phyloP scores from a whole-genome alignment of 2,113 vertebrate genomes.

The Chinchilla lanigera region DNA sequence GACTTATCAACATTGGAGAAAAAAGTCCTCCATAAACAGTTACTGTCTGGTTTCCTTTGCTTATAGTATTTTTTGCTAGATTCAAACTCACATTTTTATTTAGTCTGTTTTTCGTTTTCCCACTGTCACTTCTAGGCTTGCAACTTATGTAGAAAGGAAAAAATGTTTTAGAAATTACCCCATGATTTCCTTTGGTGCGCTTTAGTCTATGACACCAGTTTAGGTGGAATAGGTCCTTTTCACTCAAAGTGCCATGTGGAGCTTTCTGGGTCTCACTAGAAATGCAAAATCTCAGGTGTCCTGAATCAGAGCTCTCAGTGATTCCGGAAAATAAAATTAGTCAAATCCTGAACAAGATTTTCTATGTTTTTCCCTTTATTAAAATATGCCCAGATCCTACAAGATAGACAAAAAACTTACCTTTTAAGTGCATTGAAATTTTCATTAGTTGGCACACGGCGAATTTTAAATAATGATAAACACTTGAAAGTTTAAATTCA shows the following conservation, averaged over 20 bases:
- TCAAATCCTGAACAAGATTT: background rate
- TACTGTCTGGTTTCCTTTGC: background rate
- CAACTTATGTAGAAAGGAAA: background rate
- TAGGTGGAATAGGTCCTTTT: background rate
- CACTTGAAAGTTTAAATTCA: background rate
- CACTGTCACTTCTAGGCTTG: background rate
- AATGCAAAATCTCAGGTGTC: background rate
- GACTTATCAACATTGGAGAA: background rate
- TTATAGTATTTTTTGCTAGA: background rate
- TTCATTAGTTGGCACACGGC: background rate
- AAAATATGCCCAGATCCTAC: background rate
- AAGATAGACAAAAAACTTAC: background rate
- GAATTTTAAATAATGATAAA: background rate
- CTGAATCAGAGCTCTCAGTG: background rate
- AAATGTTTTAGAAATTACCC: background rate
- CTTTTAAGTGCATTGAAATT: background rate
- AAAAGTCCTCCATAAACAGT: background rate
- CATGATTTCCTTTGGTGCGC: background rate
- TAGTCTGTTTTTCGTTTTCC: background rate
- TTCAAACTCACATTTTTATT: conserved; percentile 21
- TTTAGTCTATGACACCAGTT: background rate
- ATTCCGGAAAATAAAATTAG: background rate
- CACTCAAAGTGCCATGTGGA: background rate
- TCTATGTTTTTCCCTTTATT: background rate
- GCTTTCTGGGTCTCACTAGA: background rate